Evolutionary conservation across 2,797 vertebrate genomes (phyloP).

Genomic region (Taeniopygia guttata): DNA sequence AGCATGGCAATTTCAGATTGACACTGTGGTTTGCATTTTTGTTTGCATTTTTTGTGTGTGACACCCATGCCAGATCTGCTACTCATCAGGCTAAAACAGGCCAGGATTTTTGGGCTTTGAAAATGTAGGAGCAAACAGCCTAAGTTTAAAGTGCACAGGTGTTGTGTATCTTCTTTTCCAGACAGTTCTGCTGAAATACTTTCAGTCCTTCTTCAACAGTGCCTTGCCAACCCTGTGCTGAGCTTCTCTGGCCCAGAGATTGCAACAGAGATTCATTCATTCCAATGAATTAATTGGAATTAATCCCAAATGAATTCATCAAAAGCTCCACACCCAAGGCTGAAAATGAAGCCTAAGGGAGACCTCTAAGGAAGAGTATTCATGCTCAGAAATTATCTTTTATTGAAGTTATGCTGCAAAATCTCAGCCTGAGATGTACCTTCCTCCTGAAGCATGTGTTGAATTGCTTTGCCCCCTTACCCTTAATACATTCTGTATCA

Average conservation of each 20-base stretch:
- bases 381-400: background rate
- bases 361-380: background rate
- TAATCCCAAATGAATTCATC: background rate
- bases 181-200: background rate
- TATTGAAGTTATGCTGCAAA: background rate
- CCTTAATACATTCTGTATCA: background rate
- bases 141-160: background rate
- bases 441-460: background rate
- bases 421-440: background rate
- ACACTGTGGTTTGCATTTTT: conserved; percentile 68
- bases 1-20: conserved; percentile 77
- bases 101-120: background rate
- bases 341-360: background rate
- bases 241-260: background rate
- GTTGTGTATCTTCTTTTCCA: background rate
- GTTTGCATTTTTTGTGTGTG: conserved; percentile 51
- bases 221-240: background rate
- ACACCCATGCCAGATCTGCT: background rate
- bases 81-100: background rate
- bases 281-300: too few relatives aligned
- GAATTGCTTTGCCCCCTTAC: background rate
- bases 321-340: background rate
- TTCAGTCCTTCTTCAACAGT: background rate
- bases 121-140: background rate
- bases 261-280: background rate